A percentile compares a stretch with the other conserved stretches of the same genome.
Conservation (phyloP, 30 jellyfish, hydroid and myxozoan genomes). For the Aurelia sp. region DNA sequence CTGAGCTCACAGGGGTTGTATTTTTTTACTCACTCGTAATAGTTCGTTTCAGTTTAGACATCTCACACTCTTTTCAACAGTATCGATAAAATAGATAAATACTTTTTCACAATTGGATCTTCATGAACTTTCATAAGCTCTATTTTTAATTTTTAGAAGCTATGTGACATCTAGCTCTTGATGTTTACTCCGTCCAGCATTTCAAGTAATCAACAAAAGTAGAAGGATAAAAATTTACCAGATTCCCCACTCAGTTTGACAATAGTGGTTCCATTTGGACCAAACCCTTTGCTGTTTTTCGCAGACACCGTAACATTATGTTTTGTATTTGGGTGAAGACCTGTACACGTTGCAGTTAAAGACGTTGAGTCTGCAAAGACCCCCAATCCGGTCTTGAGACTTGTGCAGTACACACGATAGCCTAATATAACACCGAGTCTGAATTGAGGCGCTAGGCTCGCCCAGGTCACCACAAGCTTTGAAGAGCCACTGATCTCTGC, state of each 20-base stretch:
- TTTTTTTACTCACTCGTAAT: no score
- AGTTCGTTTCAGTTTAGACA: no score
- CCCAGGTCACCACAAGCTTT: slow-evolving; percentile 4
- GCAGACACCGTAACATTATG: slow-evolving; percentile 8
- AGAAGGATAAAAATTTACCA: background rate
- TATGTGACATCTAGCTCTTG: no score
- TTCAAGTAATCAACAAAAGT: no score
- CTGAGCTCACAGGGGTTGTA: no score
- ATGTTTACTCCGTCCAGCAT: no score
- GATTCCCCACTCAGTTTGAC: slow-evolving; percentile 6
- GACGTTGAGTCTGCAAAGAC: background rate
- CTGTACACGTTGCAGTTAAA: background rate
- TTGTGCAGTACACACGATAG: slow-evolving; percentile 31
- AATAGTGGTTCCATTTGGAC: slow-evolving; percentile 2
- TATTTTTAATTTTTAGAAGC: no score
- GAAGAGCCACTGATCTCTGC: slow-evolving; percentile 27
- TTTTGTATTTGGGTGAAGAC: background rate
- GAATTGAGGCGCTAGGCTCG: slow-evolving; percentile 15
- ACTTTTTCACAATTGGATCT: no score
- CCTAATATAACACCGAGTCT: slow-evolving; percentile 22
- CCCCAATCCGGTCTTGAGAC: background rate
- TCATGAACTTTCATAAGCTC: no score
- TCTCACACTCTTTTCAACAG: no score
- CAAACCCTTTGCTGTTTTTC: slow-evolving; percentile 15
- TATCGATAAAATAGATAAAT: no score